Base-by-base conservation (phyloP, 2,113 vertebrate genomes). In the Narcine bancroftii region DNA sequence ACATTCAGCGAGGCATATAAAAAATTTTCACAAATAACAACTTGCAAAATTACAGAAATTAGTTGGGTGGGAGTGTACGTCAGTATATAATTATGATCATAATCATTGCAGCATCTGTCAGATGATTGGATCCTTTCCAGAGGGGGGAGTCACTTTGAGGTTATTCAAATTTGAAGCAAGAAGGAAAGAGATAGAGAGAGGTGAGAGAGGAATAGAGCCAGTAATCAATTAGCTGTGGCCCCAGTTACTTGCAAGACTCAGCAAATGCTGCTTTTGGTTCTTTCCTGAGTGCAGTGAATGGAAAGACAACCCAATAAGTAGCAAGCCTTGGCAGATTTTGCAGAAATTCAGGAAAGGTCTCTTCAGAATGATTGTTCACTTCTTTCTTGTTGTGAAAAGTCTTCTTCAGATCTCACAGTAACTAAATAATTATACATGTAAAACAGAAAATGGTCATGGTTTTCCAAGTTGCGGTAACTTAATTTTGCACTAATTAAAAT, bases 51-150 rank as follows among this genome's bases (percentile, higher is more conserved):
- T 94, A 94, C 94, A 93, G 95, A 94, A 95, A 96, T 96, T 95
- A 96, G 94, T 94, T 94, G 94, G 94, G 95, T 92, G 91, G 93
- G 15, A 69, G 56, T 39, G 97, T 97, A 97, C 97, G 97, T 97
- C 97, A 96, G 96, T 96, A 96, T 94, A 97, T 97, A 98, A 98
- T 99, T 98, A 98, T 96, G 97, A 96, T 96, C 94, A 97, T 97
- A 97, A 97, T 96, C 95, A 96, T 96, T 95, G 94, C 92, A 94
- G 60, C 47, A 65, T 77, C 76, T 93, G 95, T 95, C 95, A 95
- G 96, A 94, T 92, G 94, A 95, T 95, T 96, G 92, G 93, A 83
- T 33, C 60, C 92, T 87, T 19, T 47, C 92, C 92, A 53, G 92
- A 24, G 69, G 89, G 92, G 92, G 89, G 73, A 75, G 92, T 91